A percentile compares a stretch with the other conserved stretches of the same genome.
Evolutionary conservation across 2,888 invertebrate species (phyloP).

Genomic region (Elaeidobius kamerunicus): DNA sequence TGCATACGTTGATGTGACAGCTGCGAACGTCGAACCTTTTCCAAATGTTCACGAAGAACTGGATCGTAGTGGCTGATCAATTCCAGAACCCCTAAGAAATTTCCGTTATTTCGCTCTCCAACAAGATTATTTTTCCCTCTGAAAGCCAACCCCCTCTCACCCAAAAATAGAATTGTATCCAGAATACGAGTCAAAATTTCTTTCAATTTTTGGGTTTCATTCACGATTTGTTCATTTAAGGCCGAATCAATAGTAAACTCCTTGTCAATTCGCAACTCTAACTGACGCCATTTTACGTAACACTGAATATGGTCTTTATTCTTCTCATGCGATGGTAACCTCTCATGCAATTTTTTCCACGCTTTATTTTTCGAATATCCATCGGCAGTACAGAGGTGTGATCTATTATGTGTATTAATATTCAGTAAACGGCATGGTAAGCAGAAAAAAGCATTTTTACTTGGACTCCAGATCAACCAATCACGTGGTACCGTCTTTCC

Average conservation of each 20-base stretch:
- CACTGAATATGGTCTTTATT: not conserved
- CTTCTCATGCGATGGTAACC: not conserved
- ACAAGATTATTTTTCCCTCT: constrained; percentile 11
- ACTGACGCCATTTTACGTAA: not conserved
- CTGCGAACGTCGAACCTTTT: not conserved
- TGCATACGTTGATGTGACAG: not conserved
- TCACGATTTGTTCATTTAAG: not conserved
- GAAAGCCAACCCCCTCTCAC: constrained; percentile 1
- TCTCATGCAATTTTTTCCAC: not conserved
- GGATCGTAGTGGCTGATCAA: constrained; percentile 7
- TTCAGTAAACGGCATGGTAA: not conserved
- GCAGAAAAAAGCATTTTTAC: not conserved
- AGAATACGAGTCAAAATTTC: not conserved
- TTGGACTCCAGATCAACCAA: not conserved
- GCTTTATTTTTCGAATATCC: not conserved
- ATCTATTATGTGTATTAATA: not conserved
- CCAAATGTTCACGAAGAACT: constrained; percentile 1
- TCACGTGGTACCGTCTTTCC: not conserved
- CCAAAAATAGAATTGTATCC: constrained; percentile 6
- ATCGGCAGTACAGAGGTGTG: not conserved
- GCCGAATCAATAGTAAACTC: not conserved
- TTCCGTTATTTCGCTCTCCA: constrained; percentile 2
- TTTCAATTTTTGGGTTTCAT: constrained; percentile 4
- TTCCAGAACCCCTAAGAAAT: constrained; percentile 11
- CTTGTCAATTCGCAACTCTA: not conserved